These are phyloP conservation scores for Gallinago media DNA, from an alignment of 2,113 vertebrate species.

Conservation along the genomic window DNA sequence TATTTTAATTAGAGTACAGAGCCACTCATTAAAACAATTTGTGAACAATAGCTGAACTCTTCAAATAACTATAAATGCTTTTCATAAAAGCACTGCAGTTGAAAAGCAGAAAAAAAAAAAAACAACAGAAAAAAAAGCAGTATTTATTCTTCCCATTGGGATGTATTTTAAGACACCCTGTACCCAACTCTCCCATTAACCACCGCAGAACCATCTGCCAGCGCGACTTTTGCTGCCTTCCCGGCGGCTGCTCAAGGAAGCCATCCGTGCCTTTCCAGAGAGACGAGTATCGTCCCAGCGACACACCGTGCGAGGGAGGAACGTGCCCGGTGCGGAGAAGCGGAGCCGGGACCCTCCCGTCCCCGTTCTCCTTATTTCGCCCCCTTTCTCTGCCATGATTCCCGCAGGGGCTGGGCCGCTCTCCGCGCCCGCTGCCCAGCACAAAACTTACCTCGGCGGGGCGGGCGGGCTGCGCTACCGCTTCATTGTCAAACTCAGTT, in stretches of 20 bases:
- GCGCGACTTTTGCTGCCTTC: background rate
- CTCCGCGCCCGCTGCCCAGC: background rate
- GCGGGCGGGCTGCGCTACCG: background rate
- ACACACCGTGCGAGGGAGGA: too few species aligned
- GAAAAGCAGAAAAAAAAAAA: background rate
- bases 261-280: background rate
- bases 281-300: background rate
- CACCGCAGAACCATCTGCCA: background rate
- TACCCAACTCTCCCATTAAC: background rate
- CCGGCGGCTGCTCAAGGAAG: background rate
- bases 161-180: background rate
- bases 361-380: background rate
- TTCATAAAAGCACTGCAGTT: background rate
- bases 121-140: background rate
- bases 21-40: background rate
- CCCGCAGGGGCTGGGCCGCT: background rate
- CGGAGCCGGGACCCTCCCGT: background rate
- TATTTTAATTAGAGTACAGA: background rate
- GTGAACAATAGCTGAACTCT: background rate
- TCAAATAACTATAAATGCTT: background rate
- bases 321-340: accelerated
- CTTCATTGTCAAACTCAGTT: conserved; percentile 62
- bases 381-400: background rate
- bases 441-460: conserved; percentile 11
- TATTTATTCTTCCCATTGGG: too few species aligned